Evolutionary conservation across 2,888 invertebrate genomes (phyloP), one percentile per base, ranked within the genome.

Genomic region (Julus scandinavius): DNA sequence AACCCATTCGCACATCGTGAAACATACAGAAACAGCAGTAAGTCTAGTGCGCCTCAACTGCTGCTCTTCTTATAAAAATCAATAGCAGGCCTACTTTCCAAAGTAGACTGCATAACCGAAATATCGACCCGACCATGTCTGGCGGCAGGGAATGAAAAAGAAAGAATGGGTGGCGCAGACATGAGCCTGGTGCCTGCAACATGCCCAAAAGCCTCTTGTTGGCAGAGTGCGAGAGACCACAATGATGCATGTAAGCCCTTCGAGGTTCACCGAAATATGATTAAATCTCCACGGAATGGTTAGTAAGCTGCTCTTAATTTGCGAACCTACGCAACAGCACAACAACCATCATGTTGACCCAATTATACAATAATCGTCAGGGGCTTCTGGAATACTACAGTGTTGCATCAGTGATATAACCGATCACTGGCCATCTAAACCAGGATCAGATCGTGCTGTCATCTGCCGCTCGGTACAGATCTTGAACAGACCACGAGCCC

Each of bases 1-100:
- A 72, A 72, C 72, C 72, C 72, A 72, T 72, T 72, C 72, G 72
- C 72, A 72, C 72, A 72, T 72, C 72, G 72, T 72, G 72, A 29
- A 72, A 72, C 29, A 29, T 72, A 29, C 72, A 72, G 29, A 72
- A 72, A 72, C 72, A n/a, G 29, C 72, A 72, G 72, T 29, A 72
- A 72, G 72, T 72, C 72, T 72, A 72, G 72, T 29, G 72, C 29
- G 29, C 13, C 29, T 29, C 72, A 11, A n/a, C 20, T 6, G 63
- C 13, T 72, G 72, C 72, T n/a, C 72, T 29, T 72, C 72, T 72
- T 72, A 72, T 20, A 72, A 72, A 72, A 72, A 72, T 72, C 72
- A 72, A 72, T 72, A 72, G 29, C 29, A 72, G 72, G 72, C 29
- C n/a, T 63, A 63, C 29, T 72, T 29, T n/a, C 29, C 72, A 29